These are phyloP conservation scores for Tetramorium simillimum DNA, from an alignment of 1,140 invertebrate genomes.

Conservation along the genomic window DNA sequence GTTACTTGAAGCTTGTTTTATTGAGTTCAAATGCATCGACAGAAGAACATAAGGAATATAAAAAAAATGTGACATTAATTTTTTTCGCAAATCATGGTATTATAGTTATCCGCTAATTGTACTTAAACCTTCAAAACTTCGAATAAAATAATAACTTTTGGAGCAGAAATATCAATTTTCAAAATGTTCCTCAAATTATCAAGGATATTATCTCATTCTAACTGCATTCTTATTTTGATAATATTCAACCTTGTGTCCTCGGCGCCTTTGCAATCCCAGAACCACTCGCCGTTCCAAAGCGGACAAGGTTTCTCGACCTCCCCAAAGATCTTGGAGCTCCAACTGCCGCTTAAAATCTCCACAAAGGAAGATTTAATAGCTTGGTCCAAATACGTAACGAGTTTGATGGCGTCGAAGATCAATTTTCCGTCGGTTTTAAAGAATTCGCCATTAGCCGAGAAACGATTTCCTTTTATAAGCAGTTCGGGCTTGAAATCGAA, in stretches of 20 bases:
- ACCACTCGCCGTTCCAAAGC: background rate
- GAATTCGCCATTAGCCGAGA: background rate
- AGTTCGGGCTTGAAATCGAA: background rate
- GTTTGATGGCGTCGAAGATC: constrained; percentile 80
- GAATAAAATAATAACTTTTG: background rate
- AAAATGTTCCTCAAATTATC: constrained; percentile 50
- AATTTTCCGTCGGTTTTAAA: constrained; percentile 77
- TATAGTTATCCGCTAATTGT: constrained; percentile 3
- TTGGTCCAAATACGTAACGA: constrained; percentile 81
- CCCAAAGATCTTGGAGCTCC: constrained; percentile 76
- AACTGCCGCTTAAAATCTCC: constrained; percentile 76
- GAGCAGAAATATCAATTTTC: background rate
- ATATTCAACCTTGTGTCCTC: constrained; percentile 49
- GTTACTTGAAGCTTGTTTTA: background rate
- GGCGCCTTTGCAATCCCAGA: constrained; percentile 33
- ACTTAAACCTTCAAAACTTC: background rate
- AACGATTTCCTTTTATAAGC: background rate
- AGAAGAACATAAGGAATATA: background rate
- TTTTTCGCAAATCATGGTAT: constrained; percentile 8
- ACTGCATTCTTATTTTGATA: constrained; percentile 46
- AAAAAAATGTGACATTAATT: background rate
- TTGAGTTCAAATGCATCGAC: background rate
- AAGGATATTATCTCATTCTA: constrained; percentile 15
- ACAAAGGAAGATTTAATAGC: constrained; percentile 79
- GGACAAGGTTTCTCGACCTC: constrained; percentile 54